Percentiles rank a stretch among this genome's conserved stretches.
Conservation (phyloP, 2,113 vertebrate species). For the Cyprinodon tularosa region DNA sequence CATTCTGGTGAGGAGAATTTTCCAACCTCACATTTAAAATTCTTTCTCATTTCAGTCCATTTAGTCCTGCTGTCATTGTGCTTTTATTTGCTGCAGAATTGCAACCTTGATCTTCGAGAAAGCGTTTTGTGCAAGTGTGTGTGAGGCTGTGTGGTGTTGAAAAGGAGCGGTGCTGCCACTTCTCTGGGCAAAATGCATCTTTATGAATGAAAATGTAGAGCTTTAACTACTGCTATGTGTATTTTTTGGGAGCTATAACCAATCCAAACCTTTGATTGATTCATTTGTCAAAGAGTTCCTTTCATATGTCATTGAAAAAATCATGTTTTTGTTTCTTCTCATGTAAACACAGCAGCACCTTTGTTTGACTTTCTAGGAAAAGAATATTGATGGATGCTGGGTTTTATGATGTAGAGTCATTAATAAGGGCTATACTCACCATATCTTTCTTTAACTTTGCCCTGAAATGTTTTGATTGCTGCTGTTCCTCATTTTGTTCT, state of each 20-base stretch:
- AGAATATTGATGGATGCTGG: conserved; percentile 34
- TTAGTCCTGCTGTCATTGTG: conserved; percentile 26
- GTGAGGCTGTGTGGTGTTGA: conserved; percentile 20
- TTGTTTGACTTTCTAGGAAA: conserved; percentile 38
- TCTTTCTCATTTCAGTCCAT: conserved; percentile 12
- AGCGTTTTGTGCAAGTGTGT: conserved; percentile 10
- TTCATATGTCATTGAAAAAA: not conserved
- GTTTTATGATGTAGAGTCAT: conserved; percentile 11
- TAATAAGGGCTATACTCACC: conserved; percentile 69
- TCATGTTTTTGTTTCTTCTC: not conserved
- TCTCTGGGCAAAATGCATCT: conserved; percentile 31
- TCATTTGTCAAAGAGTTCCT: conserved; percentile 59
- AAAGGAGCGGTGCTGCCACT: conserved; percentile 30
- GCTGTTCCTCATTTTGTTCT: not conserved
- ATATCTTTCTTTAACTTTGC: conserved; percentile 12
- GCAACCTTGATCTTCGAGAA: conserved; percentile 30
- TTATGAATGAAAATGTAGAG: conserved; percentile 66
- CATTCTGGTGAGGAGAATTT: conserved; percentile 1
- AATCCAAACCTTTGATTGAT: conserved; percentile 68
- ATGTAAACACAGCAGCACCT: conserved; percentile 22
- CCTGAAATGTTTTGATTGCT: not conserved
- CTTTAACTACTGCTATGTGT: conserved; percentile 68
- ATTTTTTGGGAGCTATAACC: conserved; percentile 47
- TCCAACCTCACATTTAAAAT: conserved; percentile 9
- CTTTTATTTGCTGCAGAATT: conserved; percentile 41